Evolutionary conservation across 2,113 vertebrate species (phyloP).

Genomic region (Oceanites oceanicus): DNA sequence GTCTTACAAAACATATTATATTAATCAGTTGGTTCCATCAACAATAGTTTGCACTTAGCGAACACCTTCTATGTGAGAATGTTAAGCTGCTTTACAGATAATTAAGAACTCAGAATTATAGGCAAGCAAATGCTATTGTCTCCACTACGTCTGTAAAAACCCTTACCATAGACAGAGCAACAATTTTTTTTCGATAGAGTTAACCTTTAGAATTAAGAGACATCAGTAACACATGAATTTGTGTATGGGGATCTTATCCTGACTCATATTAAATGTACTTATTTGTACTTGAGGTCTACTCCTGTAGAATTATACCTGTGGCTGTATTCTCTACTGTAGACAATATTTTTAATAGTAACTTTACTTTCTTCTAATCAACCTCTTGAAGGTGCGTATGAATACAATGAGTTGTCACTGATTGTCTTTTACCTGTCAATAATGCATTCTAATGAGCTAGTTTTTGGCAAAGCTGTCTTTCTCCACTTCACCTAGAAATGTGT

Average conservation of each 20-base stretch:
- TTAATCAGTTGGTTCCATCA: background rate
- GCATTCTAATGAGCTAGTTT: background rate
- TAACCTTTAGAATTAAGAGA: background rate
- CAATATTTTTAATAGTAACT: background rate
- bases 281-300: background rate
- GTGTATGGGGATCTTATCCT: background rate
- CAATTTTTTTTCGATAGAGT: background rate
- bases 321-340: background rate
- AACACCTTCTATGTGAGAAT: background rate
- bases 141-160: background rate
- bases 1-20: background rate
- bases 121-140: background rate
- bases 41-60: background rate
- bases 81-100: background rate
- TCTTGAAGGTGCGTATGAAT: background rate
- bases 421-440: background rate
- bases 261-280: background rate
- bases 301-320: background rate
- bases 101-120: background rate
- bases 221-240: background rate
- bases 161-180: background rate
- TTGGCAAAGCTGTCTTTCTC: background rate
- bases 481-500: background rate
- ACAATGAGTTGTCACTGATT: background rate
- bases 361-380: background rate